Evolutionary conservation across 2,797 vertebrate species (phyloP).

Genomic region (Myotis vivesi): DNA sequence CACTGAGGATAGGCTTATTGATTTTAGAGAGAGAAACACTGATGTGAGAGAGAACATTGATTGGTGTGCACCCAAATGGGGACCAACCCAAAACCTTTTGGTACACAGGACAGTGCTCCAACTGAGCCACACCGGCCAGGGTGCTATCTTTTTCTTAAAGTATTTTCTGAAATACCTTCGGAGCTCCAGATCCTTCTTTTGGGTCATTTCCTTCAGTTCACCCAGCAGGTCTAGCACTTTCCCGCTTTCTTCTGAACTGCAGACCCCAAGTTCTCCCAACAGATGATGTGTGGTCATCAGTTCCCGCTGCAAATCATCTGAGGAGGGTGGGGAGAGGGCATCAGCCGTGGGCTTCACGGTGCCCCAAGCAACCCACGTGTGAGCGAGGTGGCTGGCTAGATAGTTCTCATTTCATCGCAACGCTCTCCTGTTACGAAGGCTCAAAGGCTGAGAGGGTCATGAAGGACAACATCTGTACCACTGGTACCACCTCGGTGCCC

Average conservation of each 20-base stretch:
- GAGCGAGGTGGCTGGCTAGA: fast-evolving
- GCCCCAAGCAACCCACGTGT: fast-evolving
- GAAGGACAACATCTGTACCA: fast-evolving
- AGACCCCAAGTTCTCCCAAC: constrained; percentile 81
- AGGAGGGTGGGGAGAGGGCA: not conserved
- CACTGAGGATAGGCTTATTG: not conserved
- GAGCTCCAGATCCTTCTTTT: constrained; percentile 85
- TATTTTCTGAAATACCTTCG: constrained; percentile 82
- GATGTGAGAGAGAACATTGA: not conserved
- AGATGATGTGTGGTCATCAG: constrained; percentile 83
- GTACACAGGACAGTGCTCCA: not conserved
- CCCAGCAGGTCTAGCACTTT: constrained; percentile 76
- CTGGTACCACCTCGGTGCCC: not conserved
- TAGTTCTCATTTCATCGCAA: too few relatives aligned
- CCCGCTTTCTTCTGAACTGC: constrained; percentile 70
- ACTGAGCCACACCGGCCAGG: not conserved
- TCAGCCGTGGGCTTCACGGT: not conserved
- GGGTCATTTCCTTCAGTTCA: constrained; percentile 82
- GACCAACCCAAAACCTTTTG: not conserved
- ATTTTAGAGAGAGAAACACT: not conserved
- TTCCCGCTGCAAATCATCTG: constrained; percentile 84
- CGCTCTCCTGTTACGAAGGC: not conserved
- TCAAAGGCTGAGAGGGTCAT: not conserved
- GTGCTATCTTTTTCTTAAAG: not conserved
- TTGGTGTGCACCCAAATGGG: not conserved